Conservation (phyloP, 2,797 vertebrate genomes). For the Danio jaintianensis region DNA sequence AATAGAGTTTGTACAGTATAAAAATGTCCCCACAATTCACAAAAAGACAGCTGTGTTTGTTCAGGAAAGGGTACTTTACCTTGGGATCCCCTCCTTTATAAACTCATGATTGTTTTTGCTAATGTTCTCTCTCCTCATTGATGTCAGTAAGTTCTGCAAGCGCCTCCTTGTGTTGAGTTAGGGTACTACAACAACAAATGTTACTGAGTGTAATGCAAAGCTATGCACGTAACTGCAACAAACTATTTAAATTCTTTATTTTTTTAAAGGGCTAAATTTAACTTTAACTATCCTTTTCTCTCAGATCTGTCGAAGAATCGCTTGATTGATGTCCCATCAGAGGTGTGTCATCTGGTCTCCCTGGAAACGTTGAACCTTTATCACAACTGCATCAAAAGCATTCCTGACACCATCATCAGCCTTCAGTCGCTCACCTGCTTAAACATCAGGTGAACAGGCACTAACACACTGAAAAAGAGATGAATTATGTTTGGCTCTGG, state of each 20-base stretch:
- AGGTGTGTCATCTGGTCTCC: conserved; percentile 90
- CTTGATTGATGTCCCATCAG: conserved; percentile 86
- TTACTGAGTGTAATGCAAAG: neutral
- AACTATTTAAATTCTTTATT: neutral
- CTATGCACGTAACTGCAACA: too few species aligned
- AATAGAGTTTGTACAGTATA: too few species aligned
- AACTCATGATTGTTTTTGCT: neutral
- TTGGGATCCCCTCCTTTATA: conserved; percentile 20
- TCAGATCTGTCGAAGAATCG: conserved; percentile 94
- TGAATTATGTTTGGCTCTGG: neutral
- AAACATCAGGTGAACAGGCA: conserved; percentile 87
- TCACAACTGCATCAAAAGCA: conserved; percentile 93
- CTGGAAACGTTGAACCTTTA: conserved; percentile 93
- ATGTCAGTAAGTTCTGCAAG: conserved; percentile 21
- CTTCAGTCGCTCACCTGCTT: conserved; percentile 91
- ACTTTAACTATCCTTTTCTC: conserved; percentile 1
- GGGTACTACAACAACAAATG: conserved; percentile 42
- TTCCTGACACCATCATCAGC: conserved; percentile 88
- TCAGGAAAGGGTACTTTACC: conserved; percentile 16
- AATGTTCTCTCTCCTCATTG: neutral
- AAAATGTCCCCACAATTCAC: too few species aligned
- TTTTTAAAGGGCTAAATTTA: neutral
- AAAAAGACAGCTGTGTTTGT: conserved; percentile 26
- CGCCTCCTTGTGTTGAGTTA: conserved; percentile 52
- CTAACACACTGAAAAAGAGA: neutral